A percentile compares a stretch with the other conserved stretches of the same genome.
Conservation (phyloP, 2,797 vertebrate genomes). For the Simalia tracyae region DNA sequence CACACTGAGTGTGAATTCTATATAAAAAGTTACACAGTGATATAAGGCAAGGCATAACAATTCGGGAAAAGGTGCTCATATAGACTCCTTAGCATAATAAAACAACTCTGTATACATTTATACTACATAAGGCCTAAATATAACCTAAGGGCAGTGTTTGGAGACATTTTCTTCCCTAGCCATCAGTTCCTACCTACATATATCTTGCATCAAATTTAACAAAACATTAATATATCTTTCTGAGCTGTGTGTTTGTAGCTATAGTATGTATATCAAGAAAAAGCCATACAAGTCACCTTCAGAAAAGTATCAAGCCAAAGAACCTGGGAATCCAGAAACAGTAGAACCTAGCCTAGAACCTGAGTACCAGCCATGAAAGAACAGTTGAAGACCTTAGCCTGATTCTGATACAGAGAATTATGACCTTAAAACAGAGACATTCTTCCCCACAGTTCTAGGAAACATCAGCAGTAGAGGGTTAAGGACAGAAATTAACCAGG, state of each 20-base stretch:
- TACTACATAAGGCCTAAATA: not conserved
- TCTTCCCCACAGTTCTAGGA: not conserved
- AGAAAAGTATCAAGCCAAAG: not conserved
- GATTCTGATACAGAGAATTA: not conserved
- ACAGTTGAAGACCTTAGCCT: not conserved
- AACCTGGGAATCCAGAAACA: not conserved
- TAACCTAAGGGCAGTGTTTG: not conserved
- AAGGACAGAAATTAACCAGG: not conserved
- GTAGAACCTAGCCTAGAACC: not conserved
- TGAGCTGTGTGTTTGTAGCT: not conserved
- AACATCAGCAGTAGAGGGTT: not conserved
- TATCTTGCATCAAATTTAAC: not conserved
- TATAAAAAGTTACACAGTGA: not conserved
- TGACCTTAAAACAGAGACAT: not conserved
- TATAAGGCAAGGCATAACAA: not conserved
- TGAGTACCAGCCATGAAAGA: not conserved
- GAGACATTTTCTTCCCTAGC: not conserved
- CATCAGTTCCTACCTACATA: not conserved
- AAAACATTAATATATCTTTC: slow-evolving; percentile 14
- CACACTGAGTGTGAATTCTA: not conserved
- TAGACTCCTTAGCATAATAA: accelerated
- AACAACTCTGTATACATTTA: accelerated
- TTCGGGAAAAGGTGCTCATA: accelerated
- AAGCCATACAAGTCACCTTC: not conserved
- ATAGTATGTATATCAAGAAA: not conserved